Conservation (phyloP, 2,113 vertebrate species). For the Bombycilla garrulus region DNA sequence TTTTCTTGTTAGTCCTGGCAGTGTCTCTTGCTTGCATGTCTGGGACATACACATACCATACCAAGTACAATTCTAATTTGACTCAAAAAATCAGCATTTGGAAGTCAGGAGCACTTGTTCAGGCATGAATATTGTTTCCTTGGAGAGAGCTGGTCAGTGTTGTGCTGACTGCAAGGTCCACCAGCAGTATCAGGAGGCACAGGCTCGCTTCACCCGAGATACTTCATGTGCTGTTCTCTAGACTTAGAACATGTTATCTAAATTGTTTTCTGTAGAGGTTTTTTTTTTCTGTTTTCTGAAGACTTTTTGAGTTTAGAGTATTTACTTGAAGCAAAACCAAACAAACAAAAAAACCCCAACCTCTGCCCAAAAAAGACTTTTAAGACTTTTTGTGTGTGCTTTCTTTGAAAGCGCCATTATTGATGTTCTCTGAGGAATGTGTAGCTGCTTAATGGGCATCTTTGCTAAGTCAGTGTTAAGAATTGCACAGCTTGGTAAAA, state of each 20-base stretch:
- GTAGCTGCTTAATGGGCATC: not conserved
- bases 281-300: not conserved
- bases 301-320: not conserved
- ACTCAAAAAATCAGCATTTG: not conserved
- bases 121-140: not conserved
- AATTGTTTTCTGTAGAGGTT: not conserved
- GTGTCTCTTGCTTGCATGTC: not conserved
- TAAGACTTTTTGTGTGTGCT: not conserved
- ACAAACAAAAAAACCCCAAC: rapidly evolving
- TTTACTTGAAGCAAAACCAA: not conserved
- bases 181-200: not conserved
- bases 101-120: not conserved
- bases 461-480: constrained; percentile 2
- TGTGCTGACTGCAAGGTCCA: not conserved
- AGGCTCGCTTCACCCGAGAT: not conserved
- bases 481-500: not conserved
- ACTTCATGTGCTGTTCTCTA: not conserved
- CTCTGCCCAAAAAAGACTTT: not conserved
- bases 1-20: not conserved
- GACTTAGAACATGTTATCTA: not conserved
- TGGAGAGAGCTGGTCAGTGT: not conserved
- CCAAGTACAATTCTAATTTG: not conserved
- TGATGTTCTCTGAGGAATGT: not conserved
- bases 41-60: not conserved
- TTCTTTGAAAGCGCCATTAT: not conserved